Evolutionary conservation across 2,888 invertebrate species (phyloP).

Genomic region (Nesidiocoris tenuis): DNA sequence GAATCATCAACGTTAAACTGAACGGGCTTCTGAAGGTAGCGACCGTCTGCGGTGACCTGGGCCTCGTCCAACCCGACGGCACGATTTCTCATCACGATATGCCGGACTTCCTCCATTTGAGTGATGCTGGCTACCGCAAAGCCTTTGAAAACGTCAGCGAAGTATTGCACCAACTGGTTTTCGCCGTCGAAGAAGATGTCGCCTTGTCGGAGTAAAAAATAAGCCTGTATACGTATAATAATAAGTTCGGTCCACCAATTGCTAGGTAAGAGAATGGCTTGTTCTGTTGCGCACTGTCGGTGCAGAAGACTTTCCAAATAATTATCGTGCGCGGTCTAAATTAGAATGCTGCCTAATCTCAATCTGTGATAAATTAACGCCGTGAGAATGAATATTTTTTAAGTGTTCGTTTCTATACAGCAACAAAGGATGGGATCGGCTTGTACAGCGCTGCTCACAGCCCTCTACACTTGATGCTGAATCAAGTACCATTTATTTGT

Average conservation of each 20-base stretch:
- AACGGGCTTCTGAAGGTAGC: slow-evolving; percentile 69
- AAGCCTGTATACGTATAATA: too few species aligned
- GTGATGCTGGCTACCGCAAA: slow-evolving; percentile 81
- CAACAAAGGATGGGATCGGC: too few species aligned
- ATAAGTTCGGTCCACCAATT: too few species aligned
- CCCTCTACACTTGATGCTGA: too few species aligned
- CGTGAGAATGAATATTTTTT: background rate
- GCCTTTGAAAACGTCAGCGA: slow-evolving; percentile 83
- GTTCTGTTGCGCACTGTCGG: background rate
- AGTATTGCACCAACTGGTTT: slow-evolving; percentile 72
- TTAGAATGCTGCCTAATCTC: slow-evolving; percentile 37
- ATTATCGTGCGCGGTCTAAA: slow-evolving; percentile 5
- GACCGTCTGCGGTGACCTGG: slow-evolving; percentile 75
- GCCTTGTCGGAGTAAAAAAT: background rate
- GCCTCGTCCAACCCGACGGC: slow-evolving; percentile 74
- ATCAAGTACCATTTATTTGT: too few species aligned
- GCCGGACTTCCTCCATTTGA: slow-evolving; percentile 87
- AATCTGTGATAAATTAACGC: slow-evolving; percentile 36
- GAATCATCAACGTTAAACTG: slow-evolving; percentile 64
- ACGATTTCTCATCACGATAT: slow-evolving; percentile 86
- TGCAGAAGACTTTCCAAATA: slow-evolving; percentile 16
- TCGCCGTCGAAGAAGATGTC: slow-evolving; percentile 64
- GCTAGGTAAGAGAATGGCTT: background rate
- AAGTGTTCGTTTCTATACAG: background rate
- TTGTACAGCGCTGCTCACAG: too few species aligned